Percentiles rank a stretch among this genome's conserved stretches.
Conservation (phyloP, 2,888 invertebrate genomes). For the Trypoxylon attenuatum region DNA sequence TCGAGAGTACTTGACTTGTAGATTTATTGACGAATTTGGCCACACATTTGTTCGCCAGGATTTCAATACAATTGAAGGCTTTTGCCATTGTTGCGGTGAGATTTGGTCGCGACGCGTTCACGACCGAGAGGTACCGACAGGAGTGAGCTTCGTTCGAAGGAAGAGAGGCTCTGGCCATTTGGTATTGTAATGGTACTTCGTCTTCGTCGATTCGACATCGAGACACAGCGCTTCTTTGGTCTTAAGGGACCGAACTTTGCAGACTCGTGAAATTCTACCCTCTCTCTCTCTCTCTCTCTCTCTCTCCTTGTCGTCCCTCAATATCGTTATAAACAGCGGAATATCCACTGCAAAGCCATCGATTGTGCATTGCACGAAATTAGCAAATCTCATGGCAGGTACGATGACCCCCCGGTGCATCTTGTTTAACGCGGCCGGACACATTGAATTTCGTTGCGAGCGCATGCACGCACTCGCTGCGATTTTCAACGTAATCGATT, state of each 20-base stretch:
- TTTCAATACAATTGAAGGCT: constrained; percentile 70
- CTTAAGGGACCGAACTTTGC: constrained; percentile 24
- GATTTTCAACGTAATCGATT: constrained; percentile 24
- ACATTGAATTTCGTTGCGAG: not conserved
- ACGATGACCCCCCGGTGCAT: constrained; percentile 1
- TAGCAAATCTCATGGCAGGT: no score
- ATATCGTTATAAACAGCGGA: no score
- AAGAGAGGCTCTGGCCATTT: constrained; percentile 52
- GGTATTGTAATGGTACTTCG: constrained; percentile 64
- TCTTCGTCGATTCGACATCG: constrained; percentile 37
- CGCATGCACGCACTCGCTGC: not conserved
- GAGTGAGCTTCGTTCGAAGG: constrained; percentile 16
- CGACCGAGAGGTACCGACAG: constrained; percentile 17
- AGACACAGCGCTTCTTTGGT: constrained; percentile 22
- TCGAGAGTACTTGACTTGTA: constrained; percentile 61
- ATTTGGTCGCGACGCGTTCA: constrained; percentile 41
- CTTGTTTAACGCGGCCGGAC: not conserved
- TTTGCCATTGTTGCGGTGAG: constrained; percentile 62
- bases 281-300: constrained; percentile 15
- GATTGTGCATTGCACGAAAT: no score
- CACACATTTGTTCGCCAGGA: constrained; percentile 66
- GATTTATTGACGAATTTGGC: constrained; percentile 71
- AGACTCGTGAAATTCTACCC: constrained; percentile 9
- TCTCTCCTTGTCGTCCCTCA: constrained; percentile 1
- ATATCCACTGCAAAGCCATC: no score